Conservation (phyloP, 2,113 vertebrate species). For the Gobius niger region DNA sequence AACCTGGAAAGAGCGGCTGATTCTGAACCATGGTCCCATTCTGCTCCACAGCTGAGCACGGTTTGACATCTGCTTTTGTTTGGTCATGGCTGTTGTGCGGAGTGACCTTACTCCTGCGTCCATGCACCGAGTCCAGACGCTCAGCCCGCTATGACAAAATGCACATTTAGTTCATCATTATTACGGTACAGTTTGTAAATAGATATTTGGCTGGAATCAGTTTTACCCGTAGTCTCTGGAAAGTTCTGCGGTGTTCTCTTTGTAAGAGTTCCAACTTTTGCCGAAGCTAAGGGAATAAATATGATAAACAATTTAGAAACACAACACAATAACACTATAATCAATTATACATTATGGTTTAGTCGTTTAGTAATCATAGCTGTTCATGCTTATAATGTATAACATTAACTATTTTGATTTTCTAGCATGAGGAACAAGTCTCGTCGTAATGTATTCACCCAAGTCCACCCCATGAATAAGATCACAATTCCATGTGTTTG, state of each 20-base stretch:
- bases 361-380: no score
- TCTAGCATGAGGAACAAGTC: no score
- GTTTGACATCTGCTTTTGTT: not conserved
- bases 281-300: slow-evolving; percentile 55
- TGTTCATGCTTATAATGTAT: no score
- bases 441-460: no score
- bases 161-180: not conserved
- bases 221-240: slow-evolving; percentile 65
- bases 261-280: slow-evolving; percentile 66
- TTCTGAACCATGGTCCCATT: not conserved
- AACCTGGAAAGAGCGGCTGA: slow-evolving; percentile 25
- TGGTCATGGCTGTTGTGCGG: slow-evolving; percentile 40
- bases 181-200: not conserved
- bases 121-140: slow-evolving; percentile 49
- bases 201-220: no score
- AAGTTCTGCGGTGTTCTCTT: slow-evolving; percentile 68
- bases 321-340: no score
- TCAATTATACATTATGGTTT: no score
- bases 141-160: slow-evolving; percentile 64
- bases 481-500: no score
- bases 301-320: not conserved
- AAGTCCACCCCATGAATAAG: no score
- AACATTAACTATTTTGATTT: no score
- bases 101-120: slow-evolving; percentile 51
- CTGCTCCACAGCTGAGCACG: not conserved